Evolutionary conservation across 2,888 invertebrate species (phyloP).

Genomic region (Lasioglossum calceatum): DNA sequence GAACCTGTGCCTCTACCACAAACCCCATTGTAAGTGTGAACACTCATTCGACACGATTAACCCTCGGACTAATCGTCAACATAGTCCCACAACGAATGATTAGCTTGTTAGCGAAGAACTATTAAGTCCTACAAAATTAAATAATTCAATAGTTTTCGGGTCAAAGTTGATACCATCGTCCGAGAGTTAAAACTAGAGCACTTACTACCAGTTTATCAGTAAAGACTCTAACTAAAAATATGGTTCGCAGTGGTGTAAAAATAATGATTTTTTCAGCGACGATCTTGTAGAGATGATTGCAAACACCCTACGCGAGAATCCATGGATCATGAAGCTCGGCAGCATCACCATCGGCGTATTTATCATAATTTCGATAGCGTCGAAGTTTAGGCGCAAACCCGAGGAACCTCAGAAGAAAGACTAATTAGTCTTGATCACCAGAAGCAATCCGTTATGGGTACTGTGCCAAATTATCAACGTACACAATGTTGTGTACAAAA

Average conservation of each 20-base stretch:
- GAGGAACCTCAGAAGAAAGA: conserved; percentile 79
- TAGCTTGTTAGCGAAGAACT: neutral
- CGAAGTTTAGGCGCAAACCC: conserved; percentile 77
- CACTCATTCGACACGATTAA: conserved; percentile 9
- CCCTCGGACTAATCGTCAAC: neutral
- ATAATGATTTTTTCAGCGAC: conserved; percentile 85
- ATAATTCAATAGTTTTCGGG: neutral
- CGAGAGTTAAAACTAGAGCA: neutral
- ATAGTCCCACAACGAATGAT: neutral
- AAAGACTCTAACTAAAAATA: neutral
- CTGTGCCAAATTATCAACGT: conserved; percentile 22
- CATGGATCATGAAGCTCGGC: conserved; percentile 86
- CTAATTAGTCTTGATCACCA: conserved; percentile 67
- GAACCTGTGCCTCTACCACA: conserved; percentile 90
- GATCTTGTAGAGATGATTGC: conserved; percentile 86
- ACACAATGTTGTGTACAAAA: conserved; percentile 6
- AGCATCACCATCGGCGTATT: conserved; percentile 84
- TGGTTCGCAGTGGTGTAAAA: conserved; percentile 13
- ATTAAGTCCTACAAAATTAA: neutral
- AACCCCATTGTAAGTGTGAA: conserved; percentile 90
- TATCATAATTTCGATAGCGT: conserved; percentile 82
- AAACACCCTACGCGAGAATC: conserved; percentile 86
- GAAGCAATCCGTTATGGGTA: conserved; percentile 52
- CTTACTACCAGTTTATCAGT: neutral
- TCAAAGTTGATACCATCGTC: neutral